Conservation (phyloP, 1,140 invertebrate species). For the Anastrepha ludens region DNA sequence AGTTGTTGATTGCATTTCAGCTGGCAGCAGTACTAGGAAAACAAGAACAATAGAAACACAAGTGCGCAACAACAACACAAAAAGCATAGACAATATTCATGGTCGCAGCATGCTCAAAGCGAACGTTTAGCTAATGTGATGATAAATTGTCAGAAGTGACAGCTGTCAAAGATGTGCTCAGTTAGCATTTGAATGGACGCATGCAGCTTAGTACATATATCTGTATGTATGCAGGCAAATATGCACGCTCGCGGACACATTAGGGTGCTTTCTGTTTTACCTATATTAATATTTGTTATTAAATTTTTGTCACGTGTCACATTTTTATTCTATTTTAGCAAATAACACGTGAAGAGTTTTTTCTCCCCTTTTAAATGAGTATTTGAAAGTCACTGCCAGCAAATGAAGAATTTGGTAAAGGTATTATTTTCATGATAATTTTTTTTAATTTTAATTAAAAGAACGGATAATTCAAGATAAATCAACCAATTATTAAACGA, state of each 20-base stretch:
- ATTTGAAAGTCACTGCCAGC: no score
- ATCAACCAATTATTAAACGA: no score
- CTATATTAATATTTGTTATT: no score
- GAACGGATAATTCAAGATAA: no score
- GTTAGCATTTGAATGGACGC: constrained; percentile 26
- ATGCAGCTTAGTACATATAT: background rate
- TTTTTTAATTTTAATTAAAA: no score
- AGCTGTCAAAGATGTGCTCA: constrained; percentile 33
- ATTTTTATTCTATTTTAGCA: no score
- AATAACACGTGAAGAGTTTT: no score
- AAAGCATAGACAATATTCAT: background rate
- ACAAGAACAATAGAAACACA: background rate
- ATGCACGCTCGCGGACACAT: background rate
- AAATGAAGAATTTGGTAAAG: no score
- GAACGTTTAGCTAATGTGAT: constrained; percentile 1
- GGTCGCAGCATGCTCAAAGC: background rate
- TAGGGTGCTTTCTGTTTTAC: no score
- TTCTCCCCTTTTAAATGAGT: no score
- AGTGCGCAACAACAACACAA: background rate
- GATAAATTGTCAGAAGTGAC: constrained; percentile 21
- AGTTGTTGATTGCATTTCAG: constrained; percentile 1
- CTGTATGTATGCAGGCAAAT: background rate
- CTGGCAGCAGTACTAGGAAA: background rate
- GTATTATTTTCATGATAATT: no score
- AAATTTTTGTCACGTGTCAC: no score